Evolutionary conservation across 2,113 vertebrate species (phyloP).

Genomic region (Rynchops niger): DNA sequence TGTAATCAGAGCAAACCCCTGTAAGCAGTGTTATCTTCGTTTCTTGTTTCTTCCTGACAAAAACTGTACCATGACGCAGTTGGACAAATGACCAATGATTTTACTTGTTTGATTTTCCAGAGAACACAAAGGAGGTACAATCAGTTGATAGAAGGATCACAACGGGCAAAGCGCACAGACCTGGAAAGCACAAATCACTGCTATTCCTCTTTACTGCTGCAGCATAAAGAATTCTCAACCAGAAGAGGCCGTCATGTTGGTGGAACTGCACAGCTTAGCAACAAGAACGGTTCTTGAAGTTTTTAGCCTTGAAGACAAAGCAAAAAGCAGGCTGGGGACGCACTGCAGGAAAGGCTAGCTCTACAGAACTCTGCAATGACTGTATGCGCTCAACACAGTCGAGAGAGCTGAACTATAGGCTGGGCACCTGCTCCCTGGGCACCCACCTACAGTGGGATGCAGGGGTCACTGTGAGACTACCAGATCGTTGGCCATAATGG

Average conservation of each 20-base stretch:
- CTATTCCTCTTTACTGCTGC: not conserved
- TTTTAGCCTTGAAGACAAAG: not conserved
- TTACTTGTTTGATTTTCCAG: not conserved
- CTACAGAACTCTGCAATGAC: not conserved
- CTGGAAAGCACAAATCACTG: not conserved
- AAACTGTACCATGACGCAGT: not conserved
- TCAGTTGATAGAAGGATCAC: not conserved
- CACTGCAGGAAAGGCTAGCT: not conserved
- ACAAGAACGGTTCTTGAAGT: not conserved
- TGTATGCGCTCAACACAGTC: fast-evolving
- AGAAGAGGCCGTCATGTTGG: not conserved
- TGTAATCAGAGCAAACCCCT: not conserved
- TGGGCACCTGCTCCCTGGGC: not conserved
- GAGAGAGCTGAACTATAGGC: not conserved
- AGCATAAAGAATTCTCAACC: not conserved
- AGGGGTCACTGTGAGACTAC: fast-evolving
- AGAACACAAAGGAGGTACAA: not conserved
- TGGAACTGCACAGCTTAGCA: not conserved
- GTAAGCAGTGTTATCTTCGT: not conserved
- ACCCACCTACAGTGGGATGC: not conserved
- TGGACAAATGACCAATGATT: not conserved
- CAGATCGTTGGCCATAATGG: not conserved
- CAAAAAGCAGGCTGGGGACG: not conserved
- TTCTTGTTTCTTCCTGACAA: not conserved
- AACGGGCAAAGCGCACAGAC: not conserved